Base-by-base conservation (phyloP, 1,140 invertebrate genomes). In the Leptestheria dahalacensis region DNA sequence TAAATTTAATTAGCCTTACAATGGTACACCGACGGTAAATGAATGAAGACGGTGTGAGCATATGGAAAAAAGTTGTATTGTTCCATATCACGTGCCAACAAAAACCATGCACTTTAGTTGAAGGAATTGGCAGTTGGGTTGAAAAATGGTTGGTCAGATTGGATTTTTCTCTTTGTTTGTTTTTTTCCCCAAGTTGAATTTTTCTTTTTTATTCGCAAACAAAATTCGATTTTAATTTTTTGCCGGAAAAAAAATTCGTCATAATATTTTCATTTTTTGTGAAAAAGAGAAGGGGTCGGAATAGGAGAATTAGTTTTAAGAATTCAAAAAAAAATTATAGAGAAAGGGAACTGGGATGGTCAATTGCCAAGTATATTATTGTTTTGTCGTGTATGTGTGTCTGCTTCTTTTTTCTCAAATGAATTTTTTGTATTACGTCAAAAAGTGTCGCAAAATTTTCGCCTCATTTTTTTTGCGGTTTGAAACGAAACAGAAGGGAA, bases 11-110 rank as follows among this genome's bases (percentile, higher is more conserved):
- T n/a, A n/a, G n/a, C n/a, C n/a, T n/a, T n/a, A n/a, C n/a, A n/a
- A n/a, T n/a, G n/a, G n/a, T n/a, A n/a, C n/a, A n/a, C n/a, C n/a
- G n/a, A n/a, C n/a, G 33, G 15, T 6, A 41, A 41, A 41, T 41
- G 33, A 41, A 41, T 41, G 33, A 41, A 41, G 15, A 9, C 15
- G 33, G 6, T 41, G 33, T 41, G 33, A 41, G 33, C 33, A 41
- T 41, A 41, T 41, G 53, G 33, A 55, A 55, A 55, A 55, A 55
- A 55, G 53, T 55, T 55, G 53, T 55, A 55, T 55, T 55, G 53
- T 55, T 55, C 53, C 53, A 55, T 55, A 55, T 55, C 53, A 55
- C 53, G 53, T 55, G 53, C 53, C 53, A 55, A 55, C 53, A 55
- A 55, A 55, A 55, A 55, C 53, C 53, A 55, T 55, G 53, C 53